These are phyloP conservation scores for Parazoanthus darwini DNA, from an alignment of 92 coral and sea anemone genomes.

Conservation along the genomic window DNA sequence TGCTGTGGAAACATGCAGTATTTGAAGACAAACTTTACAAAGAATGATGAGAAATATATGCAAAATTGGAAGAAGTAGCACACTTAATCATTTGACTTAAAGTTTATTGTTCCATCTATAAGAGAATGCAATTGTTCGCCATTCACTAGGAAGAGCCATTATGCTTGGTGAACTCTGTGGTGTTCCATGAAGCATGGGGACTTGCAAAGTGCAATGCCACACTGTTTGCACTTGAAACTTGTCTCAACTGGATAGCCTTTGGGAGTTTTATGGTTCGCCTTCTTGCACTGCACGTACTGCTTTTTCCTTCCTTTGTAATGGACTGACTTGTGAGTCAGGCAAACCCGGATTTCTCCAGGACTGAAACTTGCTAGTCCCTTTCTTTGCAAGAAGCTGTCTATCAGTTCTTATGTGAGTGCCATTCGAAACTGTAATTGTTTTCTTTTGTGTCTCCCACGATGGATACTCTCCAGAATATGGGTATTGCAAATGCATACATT, in stretches of 20 bases:
- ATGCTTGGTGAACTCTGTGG: neutral
- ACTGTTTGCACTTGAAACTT: slow-evolving; percentile 48
- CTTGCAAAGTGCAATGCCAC: slow-evolving; percentile 61
- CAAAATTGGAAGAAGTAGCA: neutral
- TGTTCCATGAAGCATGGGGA: slow-evolving; percentile 52
- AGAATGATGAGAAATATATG: neutral
- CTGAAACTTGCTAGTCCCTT: too few relatives aligned
- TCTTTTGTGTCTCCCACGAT: slow-evolving; percentile 28
- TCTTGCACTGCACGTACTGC: slow-evolving; percentile 53
- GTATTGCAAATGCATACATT: slow-evolving; percentile 27
- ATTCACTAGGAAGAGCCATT: neutral
- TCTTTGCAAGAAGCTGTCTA: too few relatives aligned
- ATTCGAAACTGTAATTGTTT: too few relatives aligned
- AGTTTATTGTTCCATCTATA: slow-evolving; percentile 2
- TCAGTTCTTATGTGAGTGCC: too few relatives aligned
- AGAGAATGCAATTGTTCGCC: neutral
- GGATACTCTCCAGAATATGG: slow-evolving; percentile 20
- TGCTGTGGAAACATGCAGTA: slow-evolving; percentile 5
- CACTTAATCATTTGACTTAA: neutral
- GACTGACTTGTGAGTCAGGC: neutral
- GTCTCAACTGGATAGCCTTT: slow-evolving; percentile 57
- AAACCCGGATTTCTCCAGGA: too few relatives aligned
- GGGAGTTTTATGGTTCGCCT: slow-evolving; percentile 42
- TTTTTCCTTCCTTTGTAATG: slow-evolving; percentile 40
- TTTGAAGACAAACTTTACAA: slow-evolving; percentile 24